Conservation (phyloP, 2,888 invertebrate species). For the Anodontia alba region DNA sequence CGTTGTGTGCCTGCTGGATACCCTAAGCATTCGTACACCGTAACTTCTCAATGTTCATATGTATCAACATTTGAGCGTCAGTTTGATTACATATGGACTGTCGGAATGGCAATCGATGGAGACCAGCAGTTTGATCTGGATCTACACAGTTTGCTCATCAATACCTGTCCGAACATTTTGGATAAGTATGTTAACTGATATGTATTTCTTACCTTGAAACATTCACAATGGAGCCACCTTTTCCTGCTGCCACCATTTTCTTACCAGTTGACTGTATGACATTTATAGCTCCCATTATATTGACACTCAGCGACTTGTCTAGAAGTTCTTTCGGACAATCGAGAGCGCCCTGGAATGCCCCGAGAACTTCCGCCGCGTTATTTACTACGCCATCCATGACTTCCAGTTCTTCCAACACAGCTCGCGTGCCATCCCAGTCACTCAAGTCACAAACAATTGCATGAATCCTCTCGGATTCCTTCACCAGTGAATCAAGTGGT, state of each 20-base stretch:
- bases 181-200: no score
- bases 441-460: constrained; percentile 89
- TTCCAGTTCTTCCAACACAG: constrained; percentile 88
- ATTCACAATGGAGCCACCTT: constrained; percentile 93
- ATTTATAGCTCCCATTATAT: constrained; percentile 93
- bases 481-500: constrained; percentile 88
- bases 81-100: no score
- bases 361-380: background rate
- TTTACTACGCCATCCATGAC: constrained; percentile 92
- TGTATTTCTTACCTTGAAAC: constrained; percentile 88
- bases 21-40: no score
- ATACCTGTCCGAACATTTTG: no score
- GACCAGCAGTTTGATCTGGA: no score
- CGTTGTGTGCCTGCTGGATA: no score
- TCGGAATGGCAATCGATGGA: no score
- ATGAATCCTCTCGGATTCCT: constrained; percentile 55
- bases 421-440: constrained; percentile 91
- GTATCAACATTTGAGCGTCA: no score
- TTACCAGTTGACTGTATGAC: constrained; percentile 91
- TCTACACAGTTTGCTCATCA: no score
- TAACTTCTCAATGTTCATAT: no score
- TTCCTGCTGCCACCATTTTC: constrained; percentile 90
- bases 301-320: constrained; percentile 90
- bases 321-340: constrained; percentile 89
- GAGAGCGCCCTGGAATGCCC: constrained; percentile 84